phyloP scores from a whole-genome alignment of 92 coral and sea anemone species.

The Palythoa grandiflora region DNA sequence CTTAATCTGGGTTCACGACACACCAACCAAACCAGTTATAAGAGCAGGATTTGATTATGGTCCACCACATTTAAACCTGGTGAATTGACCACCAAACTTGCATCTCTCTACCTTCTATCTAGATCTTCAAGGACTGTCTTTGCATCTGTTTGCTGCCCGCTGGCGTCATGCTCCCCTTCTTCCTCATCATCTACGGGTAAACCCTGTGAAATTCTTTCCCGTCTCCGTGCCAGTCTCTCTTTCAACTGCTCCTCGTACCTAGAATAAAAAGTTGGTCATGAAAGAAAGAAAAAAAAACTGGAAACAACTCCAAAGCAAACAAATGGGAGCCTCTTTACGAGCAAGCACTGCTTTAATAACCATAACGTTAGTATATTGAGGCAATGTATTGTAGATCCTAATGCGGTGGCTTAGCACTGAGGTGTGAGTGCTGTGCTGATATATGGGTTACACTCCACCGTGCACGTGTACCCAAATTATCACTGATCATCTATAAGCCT shows the following conservation, averaged over 20 bases:
- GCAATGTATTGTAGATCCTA: too few relatives aligned
- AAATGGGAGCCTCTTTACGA: neutral
- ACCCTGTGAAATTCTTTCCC: slow-evolving; percentile 95
- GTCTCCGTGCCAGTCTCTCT: slow-evolving; percentile 88
- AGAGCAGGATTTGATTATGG: too few relatives aligned
- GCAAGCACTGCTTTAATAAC: neutral
- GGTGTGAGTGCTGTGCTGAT: too few relatives aligned
- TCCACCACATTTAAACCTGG: too few relatives aligned
- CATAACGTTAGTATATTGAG: neutral
- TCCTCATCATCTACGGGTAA: slow-evolving; percentile 91
- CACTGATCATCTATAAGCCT: too few relatives aligned
- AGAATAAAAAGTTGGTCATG: neutral
- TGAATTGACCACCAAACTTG: too few relatives aligned
- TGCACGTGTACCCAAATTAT: too few relatives aligned
- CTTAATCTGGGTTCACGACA: too few relatives aligned
- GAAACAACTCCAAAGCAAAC: neutral
- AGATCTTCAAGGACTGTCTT: slow-evolving; percentile 80
- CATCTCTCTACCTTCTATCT: slow-evolving; percentile 74
- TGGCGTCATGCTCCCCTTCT: slow-evolving; percentile 60
- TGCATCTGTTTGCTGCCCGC: slow-evolving; percentile 67
- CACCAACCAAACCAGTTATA: too few relatives aligned
- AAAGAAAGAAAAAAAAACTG: neutral
- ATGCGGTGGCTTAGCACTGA: too few relatives aligned
- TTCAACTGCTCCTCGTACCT: slow-evolving; percentile 94
- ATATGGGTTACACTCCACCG: too few relatives aligned